Conservation (phyloP, 2,797 vertebrate species). For the Gallinago solitaria region DNA sequence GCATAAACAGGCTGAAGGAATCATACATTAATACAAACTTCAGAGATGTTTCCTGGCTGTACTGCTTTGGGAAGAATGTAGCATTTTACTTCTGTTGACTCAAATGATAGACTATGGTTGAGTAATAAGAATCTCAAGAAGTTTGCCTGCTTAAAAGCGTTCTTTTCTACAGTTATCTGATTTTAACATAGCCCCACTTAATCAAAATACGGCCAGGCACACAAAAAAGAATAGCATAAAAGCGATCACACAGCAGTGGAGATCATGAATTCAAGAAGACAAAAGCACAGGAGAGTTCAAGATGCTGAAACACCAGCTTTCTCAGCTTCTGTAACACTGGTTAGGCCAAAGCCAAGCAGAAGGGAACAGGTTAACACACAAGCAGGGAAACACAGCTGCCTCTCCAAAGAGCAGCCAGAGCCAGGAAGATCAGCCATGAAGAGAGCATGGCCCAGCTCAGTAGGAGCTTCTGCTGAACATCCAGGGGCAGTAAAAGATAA, state of each 20-base stretch:
- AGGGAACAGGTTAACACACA: accelerated
- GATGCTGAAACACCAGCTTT: background rate
- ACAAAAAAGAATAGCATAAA: background rate
- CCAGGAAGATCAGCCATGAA: background rate
- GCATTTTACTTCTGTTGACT: background rate
- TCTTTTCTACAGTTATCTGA: background rate
- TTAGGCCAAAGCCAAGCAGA: background rate
- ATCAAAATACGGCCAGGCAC: background rate
- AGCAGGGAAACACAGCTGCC: background rate
- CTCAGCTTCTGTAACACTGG: background rate
- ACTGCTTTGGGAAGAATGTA: background rate
- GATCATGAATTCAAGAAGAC: background rate
- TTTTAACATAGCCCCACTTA: background rate
- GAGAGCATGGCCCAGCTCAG: background rate
- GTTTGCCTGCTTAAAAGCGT: background rate
- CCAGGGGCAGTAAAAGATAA: background rate
- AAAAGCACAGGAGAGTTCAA: background rate
- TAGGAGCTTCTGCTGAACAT: background rate
- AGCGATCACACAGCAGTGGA: background rate
- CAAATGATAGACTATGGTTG: background rate
- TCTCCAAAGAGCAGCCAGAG: background rate
- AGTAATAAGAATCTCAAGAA: background rate
- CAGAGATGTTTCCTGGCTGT: background rate
- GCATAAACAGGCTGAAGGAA: background rate
- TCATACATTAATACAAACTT: background rate